These are phyloP conservation scores for Thripadectes ignobilis DNA, from an alignment of 2,797 vertebrate genomes.

Conservation along the genomic window DNA sequence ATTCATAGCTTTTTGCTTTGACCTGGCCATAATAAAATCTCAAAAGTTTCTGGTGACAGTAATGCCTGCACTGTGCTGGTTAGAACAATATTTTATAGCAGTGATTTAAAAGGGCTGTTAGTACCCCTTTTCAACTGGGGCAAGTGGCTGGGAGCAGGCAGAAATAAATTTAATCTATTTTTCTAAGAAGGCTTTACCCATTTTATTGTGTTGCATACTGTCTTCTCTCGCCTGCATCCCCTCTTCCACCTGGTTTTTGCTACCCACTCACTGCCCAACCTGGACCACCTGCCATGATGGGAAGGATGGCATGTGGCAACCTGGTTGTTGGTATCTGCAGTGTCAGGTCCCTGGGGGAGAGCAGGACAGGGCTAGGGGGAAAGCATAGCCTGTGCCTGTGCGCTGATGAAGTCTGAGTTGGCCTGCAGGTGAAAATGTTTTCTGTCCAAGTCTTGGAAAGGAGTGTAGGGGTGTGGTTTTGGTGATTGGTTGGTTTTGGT, in stretches of 20 bases:
- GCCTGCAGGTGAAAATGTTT: neutral
- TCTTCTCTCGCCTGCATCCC: neutral
- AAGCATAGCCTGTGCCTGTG: neutral
- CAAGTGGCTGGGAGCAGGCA: neutral
- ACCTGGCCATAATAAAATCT: conserved; percentile 39
- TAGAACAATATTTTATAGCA: neutral
- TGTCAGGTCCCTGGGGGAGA: neutral
- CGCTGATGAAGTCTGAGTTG: neutral
- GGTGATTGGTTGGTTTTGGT: neutral
- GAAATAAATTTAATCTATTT: conserved; percentile 43
- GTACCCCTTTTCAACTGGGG: conserved; percentile 16
- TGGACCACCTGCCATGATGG: accelerated
- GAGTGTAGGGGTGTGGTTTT: neutral
- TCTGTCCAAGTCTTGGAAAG: neutral
- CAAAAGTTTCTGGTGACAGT: neutral
- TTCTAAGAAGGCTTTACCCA: neutral
- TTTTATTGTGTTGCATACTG: neutral
- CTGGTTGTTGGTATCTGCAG: neutral
- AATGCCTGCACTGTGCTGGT: neutral
- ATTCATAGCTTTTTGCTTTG: conserved; percentile 48
- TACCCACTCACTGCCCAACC: neutral
- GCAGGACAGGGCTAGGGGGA: neutral
- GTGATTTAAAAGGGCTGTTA: conserved; percentile 44
- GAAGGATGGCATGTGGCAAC: neutral
- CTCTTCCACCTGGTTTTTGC: neutral